Conservation (phyloP, 2,113 vertebrate genomes). For the Phocoena phocoena region DNA sequence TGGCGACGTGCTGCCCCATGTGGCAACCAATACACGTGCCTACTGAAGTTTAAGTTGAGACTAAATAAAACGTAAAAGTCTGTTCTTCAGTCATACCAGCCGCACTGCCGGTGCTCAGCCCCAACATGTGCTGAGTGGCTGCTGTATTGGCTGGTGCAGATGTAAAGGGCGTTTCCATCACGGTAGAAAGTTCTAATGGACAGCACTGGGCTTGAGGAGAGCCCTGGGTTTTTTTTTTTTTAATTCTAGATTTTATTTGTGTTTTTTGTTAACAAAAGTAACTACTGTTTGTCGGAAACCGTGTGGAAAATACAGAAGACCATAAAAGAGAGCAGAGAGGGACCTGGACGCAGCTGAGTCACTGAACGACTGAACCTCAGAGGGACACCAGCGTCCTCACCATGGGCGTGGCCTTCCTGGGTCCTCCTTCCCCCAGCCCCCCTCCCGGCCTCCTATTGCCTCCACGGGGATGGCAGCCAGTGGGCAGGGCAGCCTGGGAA, state of each 20-base stretch:
- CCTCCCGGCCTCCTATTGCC: background rate
- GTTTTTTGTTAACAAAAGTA: background rate
- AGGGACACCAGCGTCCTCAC: accelerated
- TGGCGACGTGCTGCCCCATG: accelerated
- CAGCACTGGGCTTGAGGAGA: background rate
- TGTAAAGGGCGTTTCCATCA: background rate
- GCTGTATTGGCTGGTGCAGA: accelerated
- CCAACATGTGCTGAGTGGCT: background rate
- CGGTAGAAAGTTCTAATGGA: background rate
- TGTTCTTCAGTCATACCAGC: background rate
- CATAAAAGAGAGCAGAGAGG: background rate
- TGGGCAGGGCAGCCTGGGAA: background rate
- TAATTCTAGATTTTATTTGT: background rate
- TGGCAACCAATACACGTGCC: background rate
- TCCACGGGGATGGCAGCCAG: background rate
- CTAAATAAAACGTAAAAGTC: background rate
- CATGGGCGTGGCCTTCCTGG: accelerated
- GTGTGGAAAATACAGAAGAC: background rate
- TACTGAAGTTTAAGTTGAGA: background rate
- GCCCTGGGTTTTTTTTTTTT: background rate
- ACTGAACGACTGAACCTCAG: background rate
- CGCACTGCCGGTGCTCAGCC: background rate
- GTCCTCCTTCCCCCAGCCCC: background rate
- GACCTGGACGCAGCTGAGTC: accelerated
- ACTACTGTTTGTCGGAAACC: background rate